Evolutionary conservation across 2,888 invertebrate genomes (phyloP), one percentile per base, ranked within the genome.

Genomic region (Pardosa pseudoannulata): DNA sequence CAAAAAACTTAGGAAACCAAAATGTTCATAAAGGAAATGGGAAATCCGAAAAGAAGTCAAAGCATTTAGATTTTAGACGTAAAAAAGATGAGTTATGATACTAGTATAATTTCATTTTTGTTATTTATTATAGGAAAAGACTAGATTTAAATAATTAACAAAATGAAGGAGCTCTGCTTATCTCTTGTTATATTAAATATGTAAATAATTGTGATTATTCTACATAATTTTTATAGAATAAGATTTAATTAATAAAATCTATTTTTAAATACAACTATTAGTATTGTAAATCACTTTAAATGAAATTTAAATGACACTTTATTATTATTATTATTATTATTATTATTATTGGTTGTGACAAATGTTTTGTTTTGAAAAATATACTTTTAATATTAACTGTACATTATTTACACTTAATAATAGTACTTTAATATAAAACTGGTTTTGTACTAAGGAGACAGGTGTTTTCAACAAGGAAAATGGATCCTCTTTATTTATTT

Each of bases 51-150:
- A 56, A 23, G 56, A 56, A 23, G 23, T 5, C 19, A 56, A 56
- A 56, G 56, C 56, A 56, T 56, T 56, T 56, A 23, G 56, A 56
- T 56, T 56, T 56, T 23, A 56, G 56, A 11, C 56, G 23, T 6
- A 56, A 56, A 11, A 56, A 56, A 23, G 56, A 56, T 56, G 56
- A 56, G 56, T 56, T 56, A 56, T 56, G 56, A 56, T 56, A 6
- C 1, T 56, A 6, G 1, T 56, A 6, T 56, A 16, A 56, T 16
- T 23, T 19, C 19, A 56, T n/a, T n/a, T n/a, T 19, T 56, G 23
- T 23, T 56, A 56, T 56, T 56, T 56, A 56, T 56, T 23, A 5
- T 56, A 56, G 56, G 3, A 16, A 5, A 23, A 56, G 56, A 23
- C 23, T 56, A 23, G 23, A 5, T 56, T 56, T 56, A 23, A 56